Evolutionary conservation across 2,797 vertebrate genomes (phyloP).

Genomic region (Argyrosomus regius): DNA sequence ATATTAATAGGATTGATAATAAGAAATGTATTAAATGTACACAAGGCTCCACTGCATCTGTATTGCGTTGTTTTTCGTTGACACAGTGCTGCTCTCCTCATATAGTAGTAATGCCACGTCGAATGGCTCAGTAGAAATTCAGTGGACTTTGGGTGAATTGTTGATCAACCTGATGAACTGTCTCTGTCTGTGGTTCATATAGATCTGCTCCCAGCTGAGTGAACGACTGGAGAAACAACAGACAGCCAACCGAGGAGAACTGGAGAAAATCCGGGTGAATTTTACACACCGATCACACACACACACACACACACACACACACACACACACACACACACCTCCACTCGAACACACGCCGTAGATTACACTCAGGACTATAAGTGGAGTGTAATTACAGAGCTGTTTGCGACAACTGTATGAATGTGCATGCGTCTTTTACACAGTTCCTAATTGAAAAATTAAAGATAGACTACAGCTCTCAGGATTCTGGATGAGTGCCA

Average conservation of each 20-base stretch:
- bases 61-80: not conserved
- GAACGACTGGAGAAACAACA: conserved; percentile 98
- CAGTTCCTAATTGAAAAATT: conserved; percentile 16
- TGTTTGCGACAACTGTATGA: not conserved
- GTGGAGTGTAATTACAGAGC: conserved; percentile 20
- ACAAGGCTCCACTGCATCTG: not conserved
- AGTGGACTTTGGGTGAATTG: not conserved
- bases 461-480: not conserved
- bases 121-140: not conserved
- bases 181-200: conserved; percentile 48
- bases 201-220: conserved; percentile 99
- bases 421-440: not conserved
- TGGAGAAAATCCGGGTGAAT: conserved; percentile 97
- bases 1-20: not conserved
- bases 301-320: not conserved
- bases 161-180: conserved; percentile 5
- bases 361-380: conserved; percentile 4
- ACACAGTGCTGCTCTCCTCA: not conserved
- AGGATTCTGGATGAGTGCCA: conserved; percentile 4
- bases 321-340: not conserved
- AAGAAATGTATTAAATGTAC: too few species aligned
- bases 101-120: not conserved
- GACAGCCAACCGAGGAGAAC: conserved; percentile 92
- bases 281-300: not conserved
- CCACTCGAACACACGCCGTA: not conserved